Evolutionary conservation across 2,888 invertebrate species (phyloP), one percentile per base, ranked within the genome.

Genomic region (Drosophila mimica): DNA sequence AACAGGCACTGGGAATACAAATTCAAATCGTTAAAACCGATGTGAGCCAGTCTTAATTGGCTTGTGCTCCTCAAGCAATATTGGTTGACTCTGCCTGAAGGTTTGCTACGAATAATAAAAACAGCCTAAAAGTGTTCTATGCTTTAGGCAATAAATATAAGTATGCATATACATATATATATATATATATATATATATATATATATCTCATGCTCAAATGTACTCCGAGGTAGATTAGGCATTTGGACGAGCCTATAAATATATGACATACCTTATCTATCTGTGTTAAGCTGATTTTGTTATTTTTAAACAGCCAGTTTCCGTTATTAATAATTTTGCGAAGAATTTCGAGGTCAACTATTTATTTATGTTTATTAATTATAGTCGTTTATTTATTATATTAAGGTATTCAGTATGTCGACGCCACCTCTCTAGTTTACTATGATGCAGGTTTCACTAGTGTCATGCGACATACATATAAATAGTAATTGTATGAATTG

Each of bases 101-200:
- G 5, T 0, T 9, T 28, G 28, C 49, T 25, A 17, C 28, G 17
- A 11, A 31, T 25, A 25, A 28, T 17, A 0, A 28, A 28, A 9
- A 1, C 13, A 20, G 70, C 74, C 74, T 60, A 64, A 70, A 64
- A 70, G 63, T 76, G 52, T 64, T 4, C 74, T 2, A 63, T 11
- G 67, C 13, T 36, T 51, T 11, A 6, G 5, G 2, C 25, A 4
- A 4, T 6, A 25, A 3, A 4, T 8, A 11, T 4, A 30, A 25
- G 4, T 5, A 15, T 17, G 28, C n/a, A 11, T 2, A 20, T 61
- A 15, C 3, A 6, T 40, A 11, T 1, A 3, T 25, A 20, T 6
- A n/a, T n/a, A n/a, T n/a, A n/a, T n/a, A n/a, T n/a, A 3, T 20
- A 20, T 34, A 2, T 25, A 25, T 25, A 3, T 25, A 25, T 2